A percentile compares a stretch with the other conserved stretches of the same genome.
Evolutionary conservation across 2,888 invertebrate species (phyloP).

Genomic region (Harmothoe impar): DNA sequence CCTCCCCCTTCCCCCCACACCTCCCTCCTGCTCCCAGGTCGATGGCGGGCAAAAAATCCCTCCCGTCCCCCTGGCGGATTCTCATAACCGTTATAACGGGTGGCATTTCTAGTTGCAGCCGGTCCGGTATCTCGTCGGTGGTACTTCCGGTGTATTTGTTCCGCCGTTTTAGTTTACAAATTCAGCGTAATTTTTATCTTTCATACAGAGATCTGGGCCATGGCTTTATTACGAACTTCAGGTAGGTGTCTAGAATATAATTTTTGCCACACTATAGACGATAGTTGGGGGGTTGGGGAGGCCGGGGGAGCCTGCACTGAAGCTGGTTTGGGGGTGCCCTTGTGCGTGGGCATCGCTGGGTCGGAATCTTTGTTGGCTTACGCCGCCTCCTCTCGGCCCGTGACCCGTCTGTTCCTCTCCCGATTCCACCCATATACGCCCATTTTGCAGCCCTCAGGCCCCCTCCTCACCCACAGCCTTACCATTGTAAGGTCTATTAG

Average conservation of each 20-base stretch:
- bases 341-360: slow-evolving; percentile 37
- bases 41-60: neutral
- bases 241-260: slow-evolving; percentile 4
- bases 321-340: slow-evolving; percentile 47
- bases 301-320: neutral
- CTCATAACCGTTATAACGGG: neutral
- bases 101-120: neutral
- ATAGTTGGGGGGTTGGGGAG: neutral
- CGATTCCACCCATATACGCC: neutral
- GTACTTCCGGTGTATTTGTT: slow-evolving; percentile 53
- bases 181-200: slow-evolving; percentile 57
- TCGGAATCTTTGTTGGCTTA: slow-evolving; percentile 51
- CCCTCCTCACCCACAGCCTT: no score
- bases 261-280: neutral
- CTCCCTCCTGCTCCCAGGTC: neutral
- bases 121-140: slow-evolving; percentile 34
- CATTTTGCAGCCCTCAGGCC: neutral
- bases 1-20: neutral
- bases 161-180: slow-evolving; percentile 57
- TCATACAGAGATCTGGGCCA: slow-evolving; percentile 6
- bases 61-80: slow-evolving; percentile 32
- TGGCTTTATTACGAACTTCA: slow-evolving; percentile 37
- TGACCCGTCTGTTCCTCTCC: slow-evolving; percentile 13
- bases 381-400: neutral
- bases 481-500: neutral